A percentile compares a stretch with the other conserved stretches of the same genome.
phyloP scores from a whole-genome alignment of 2,113 vertebrate species.

The Sisor rabdophorus region DNA sequence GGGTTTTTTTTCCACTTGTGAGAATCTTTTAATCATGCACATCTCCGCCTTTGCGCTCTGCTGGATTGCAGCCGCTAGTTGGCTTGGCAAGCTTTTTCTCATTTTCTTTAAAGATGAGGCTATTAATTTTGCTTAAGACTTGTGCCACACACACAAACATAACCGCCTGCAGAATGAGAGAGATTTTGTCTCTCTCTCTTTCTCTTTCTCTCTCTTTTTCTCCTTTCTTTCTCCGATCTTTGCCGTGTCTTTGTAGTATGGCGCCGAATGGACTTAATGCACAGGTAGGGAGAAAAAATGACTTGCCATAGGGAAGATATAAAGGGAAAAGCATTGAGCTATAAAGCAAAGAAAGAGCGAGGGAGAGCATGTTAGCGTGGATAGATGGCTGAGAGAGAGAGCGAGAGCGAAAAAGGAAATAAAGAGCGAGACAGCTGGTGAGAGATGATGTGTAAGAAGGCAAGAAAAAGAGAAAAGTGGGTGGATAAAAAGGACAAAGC shows the following conservation, averaged over 20 bases:
- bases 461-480: constrained; percentile 13
- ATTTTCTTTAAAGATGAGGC: constrained; percentile 47
- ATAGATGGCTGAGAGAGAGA: constrained; percentile 24
- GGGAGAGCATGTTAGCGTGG: constrained; percentile 1
- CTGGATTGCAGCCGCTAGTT: constrained; percentile 36
- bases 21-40: constrained; percentile 30
- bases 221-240: not conserved
- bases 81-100: constrained; percentile 35
- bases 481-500: constrained; percentile 10
- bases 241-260: constrained; percentile 26
- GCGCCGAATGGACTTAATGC: constrained; percentile 34
- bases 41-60: constrained; percentile 24
- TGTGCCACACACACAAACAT: constrained; percentile 25
- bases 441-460: constrained; percentile 35
- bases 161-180: constrained; percentile 34
- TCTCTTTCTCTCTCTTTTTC: not conserved
- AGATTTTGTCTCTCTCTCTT: not conserved
- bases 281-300: constrained; percentile 34
- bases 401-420: constrained; percentile 3
- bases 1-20: not conserved
- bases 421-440: constrained; percentile 36
- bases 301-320: constrained; percentile 37
- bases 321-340: constrained; percentile 38
- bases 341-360: constrained; percentile 25
- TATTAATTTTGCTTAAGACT: constrained; percentile 46